Evolutionary conservation across 2,888 invertebrate genomes (phyloP).

Genomic region (Timema podura): DNA sequence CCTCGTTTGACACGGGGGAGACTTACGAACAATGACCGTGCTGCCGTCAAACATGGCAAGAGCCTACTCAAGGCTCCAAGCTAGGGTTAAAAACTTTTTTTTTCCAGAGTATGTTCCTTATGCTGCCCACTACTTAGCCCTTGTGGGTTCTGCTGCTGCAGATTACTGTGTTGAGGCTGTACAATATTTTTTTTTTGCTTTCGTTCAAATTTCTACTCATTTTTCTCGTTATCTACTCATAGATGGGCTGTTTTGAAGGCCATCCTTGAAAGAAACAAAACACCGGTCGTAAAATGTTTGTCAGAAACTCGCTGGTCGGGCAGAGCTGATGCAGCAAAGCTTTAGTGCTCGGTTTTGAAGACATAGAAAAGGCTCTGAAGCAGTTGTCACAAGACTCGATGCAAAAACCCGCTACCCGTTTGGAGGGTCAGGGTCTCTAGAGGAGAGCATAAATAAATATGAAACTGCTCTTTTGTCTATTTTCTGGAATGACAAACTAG

Average conservation of each 20-base stretch:
- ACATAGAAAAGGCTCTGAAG: conserved; percentile 1
- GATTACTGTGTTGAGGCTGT: neutral
- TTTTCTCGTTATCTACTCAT: neutral
- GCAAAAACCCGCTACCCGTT: neutral
- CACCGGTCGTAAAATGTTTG: neutral
- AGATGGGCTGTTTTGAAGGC: neutral
- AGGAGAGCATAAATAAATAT: neutral
- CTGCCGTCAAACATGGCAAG: no score
- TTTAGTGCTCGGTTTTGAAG: neutral
- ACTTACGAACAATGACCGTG: no score
- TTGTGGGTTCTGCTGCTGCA: neutral
- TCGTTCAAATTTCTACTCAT: neutral
- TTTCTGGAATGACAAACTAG: neutral
- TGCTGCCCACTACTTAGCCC: neutral
- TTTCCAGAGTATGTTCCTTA: neutral
- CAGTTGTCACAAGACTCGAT: neutral
- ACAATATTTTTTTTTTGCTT: conserved; percentile 1
- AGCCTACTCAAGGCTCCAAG: neutral
- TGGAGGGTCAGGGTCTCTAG: neutral
- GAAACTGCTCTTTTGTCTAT: neutral
- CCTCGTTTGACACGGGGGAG: no score
- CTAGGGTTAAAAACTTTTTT: neutral
- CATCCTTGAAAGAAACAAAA: conserved; percentile 9
- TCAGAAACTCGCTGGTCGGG: neutral
- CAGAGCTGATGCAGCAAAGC: conserved; percentile 6